Base-by-base conservation (phyloP, 2,113 vertebrate genomes). In the Nicator chloris region DNA sequence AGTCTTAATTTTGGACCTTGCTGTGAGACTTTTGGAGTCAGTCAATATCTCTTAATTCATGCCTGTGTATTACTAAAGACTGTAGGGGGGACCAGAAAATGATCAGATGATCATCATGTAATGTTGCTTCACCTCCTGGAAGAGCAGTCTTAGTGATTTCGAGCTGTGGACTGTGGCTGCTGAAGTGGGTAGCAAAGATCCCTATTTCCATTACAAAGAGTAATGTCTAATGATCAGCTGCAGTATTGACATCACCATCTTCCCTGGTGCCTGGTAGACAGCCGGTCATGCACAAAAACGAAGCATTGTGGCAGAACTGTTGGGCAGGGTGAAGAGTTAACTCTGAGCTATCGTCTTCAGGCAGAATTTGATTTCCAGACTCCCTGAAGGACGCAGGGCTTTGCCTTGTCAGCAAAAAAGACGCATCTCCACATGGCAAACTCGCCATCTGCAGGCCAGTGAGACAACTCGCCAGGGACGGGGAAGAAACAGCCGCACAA, bases 391-490 rank as follows among this genome's bases (percentile, higher is more conserved):
- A 42, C 2, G 6, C 15, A 20, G 27, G 47, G 33, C 45, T 89
- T 81, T 57, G 33, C 53, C 56, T 35, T 9, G 5, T 9, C 82
- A 21, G 66, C 35, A 11, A 47, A 57, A 57, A 42, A 30, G 31
- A 35, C 56, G 9, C 27, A 4, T 65, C 68, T 94, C 69, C 53
- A 65, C 45, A 65, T 92, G 87, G 61, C 93, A 96, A 96, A 85
- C 75, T 87, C 91, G 82, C 96, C 96, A 96, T 61, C 97, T 97
- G 70, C 94, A 95, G 97, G 96, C 69, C 84, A 77, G 17, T n/a
- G 44, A 15, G 33, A 8, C 27, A 33, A 11, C 42, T 54, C 5
- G 7, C 80, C 23, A 6, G 39, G 17, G 27, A 23, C 3, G 0
- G 17, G 22, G 5, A 22, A 12, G 6, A 33, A 59, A 9, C 56